Base-by-base conservation (phyloP, 2,797 vertebrate species). In the Periophthalmus magnuspinnatus region DNA sequence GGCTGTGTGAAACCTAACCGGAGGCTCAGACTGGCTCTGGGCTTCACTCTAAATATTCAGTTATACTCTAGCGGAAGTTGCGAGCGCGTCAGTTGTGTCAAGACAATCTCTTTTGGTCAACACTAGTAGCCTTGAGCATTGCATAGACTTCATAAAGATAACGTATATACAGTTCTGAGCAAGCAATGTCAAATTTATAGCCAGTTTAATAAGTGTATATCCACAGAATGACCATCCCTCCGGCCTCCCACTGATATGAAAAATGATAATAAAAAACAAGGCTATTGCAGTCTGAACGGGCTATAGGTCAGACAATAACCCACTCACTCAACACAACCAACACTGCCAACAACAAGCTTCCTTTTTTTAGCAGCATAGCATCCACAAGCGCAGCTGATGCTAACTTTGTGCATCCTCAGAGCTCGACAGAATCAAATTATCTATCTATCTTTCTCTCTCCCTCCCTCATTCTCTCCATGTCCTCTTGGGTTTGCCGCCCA, bases 401-500 rank as follows among this genome's bases (percentile, higher is more conserved):
- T 85, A 77, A 78, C 76, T 82, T 70, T 77, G 72, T 81, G 81
- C 70, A 62, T 77, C 77, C 79, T 76, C 70, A 81, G 67, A 75
- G 78, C 75, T 67, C 67, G 81, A 82, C 67, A 19, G 83, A 87
- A 88, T 87, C 69, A 24, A 83, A 89, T 89, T 79, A 80, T 80
- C 16, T 68, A 54, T 65, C 60, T 65, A 59, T 61, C 50, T 74
- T 52, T 34, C 62, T 64, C 56, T 64, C 50, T 76, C 69, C 75
- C 76, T 71, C 60, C 68, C 75, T 77, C 62, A 59, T 59, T n/a
- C 32, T 59, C 57, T 34, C 32, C 9, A 16, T 77, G 61, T 71
- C 70, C 71, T 83, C 80, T 84, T 79, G 76, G 71, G 75, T 90
- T 84, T 82, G 73, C 89, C 84, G 71, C 90, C 91, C 82, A 93